phyloP scores from a whole-genome alignment of 1,140 invertebrate species.

The Muscidifurax raptorellus region DNA sequence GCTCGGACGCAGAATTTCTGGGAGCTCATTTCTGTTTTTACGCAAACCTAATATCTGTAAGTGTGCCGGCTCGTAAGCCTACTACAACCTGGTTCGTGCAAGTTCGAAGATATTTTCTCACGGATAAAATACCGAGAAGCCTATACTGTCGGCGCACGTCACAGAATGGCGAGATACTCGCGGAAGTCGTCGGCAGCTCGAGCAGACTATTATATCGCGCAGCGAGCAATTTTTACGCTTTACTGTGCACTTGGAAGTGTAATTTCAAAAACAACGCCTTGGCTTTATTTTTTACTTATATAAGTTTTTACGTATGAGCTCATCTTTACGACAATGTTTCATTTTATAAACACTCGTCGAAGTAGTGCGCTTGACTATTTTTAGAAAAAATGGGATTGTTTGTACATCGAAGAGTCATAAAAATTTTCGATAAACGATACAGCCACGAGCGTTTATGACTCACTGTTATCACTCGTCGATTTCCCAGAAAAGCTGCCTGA shows the following conservation, averaged over 20 bases:
- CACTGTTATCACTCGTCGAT: neutral
- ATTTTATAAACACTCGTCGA: neutral
- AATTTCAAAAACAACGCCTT: neutral
- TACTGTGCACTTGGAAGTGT: neutral
- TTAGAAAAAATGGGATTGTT: neutral
- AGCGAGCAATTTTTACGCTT: neutral
- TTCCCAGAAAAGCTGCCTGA: neutral
- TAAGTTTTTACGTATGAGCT: neutral
- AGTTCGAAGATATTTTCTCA: constrained; percentile 17
- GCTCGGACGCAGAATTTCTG: neutral
- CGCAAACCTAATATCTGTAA: neutral
- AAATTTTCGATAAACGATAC: neutral
- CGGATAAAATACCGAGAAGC: constrained; percentile 10
- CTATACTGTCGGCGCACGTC: neutral
- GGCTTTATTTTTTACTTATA: neutral
- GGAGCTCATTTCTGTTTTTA: neutral
- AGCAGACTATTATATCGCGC: neutral
- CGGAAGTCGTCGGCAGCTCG: neutral
- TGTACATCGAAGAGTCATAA: neutral
- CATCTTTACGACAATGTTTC: neutral
- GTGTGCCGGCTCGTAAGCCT: neutral
- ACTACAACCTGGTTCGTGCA: neutral
- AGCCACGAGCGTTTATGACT: neutral
- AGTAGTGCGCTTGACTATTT: neutral
- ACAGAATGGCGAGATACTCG: neutral